A percentile compares a stretch with the other conserved stretches of the same genome.
Conservation (phyloP, 2,888 invertebrate species). For the Ditula angustiorana region DNA sequence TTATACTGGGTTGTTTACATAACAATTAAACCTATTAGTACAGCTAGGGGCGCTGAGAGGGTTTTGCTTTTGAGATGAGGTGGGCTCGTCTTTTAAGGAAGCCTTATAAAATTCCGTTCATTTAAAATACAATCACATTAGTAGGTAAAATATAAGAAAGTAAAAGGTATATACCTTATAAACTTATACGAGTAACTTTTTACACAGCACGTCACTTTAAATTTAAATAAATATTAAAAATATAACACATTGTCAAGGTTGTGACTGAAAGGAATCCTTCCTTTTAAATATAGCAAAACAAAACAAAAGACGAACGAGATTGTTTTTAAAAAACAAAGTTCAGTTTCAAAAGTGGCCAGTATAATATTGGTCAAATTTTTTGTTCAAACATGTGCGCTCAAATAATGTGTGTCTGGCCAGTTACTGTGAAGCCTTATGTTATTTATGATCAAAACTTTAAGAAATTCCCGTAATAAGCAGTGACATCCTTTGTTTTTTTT, state of each 20-base stretch:
- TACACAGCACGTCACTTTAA: neutral
- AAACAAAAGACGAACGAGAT: neutral
- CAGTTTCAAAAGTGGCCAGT: neutral
- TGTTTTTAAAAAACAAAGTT: neutral
- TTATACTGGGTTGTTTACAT: constrained; percentile 53
- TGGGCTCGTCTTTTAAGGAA: neutral
- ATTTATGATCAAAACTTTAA: too few relatives aligned
- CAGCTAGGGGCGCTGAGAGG: constrained; percentile 11
- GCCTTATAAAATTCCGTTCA: neutral
- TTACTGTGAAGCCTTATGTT: neutral
- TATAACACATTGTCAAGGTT: too few relatives aligned
- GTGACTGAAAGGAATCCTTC: too few relatives aligned
- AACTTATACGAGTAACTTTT: neutral
- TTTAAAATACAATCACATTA: too few relatives aligned
- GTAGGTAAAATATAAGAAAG: too few relatives aligned
- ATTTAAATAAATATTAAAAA: neutral
- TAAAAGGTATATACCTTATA: neutral
- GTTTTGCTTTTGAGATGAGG: neutral
- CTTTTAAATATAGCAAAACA: too few relatives aligned
- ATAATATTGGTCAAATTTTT: neutral
- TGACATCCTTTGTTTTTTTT: too few relatives aligned
- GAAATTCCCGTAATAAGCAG: too few relatives aligned
- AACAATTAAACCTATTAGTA: constrained; percentile 52
- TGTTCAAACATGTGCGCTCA: neutral
- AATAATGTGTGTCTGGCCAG: neutral